Base-by-base conservation (phyloP, 2,797 vertebrate species). In the Macropus fuliginosus region DNA sequence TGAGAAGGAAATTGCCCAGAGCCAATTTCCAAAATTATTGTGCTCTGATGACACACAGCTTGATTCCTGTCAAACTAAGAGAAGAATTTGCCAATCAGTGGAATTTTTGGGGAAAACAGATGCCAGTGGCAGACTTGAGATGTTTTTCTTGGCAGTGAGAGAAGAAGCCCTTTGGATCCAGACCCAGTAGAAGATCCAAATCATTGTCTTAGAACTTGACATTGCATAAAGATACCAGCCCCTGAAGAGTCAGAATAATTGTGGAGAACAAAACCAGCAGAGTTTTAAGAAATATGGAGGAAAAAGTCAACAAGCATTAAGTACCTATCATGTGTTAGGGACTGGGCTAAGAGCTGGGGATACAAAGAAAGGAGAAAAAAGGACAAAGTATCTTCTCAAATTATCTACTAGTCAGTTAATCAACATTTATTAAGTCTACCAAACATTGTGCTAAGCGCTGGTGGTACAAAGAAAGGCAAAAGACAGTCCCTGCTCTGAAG, bases 21-120 rank as follows among this genome's bases (percentile, higher is more conserved):
- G 89, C 46, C 46, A 90, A 29, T 52, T 90, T 90, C 87, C 52
- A 46, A 90, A 90, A 90, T 54, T 90, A 90, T 90, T 90, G 28
- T 90, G 66, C n/a, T 74, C 50, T 54, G 89, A 40, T 74, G 89
- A 90, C 89, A 90, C 89, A 90, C 46, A 90, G 89, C 29, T 90
- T 74, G 66, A 24, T 40, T 74, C 66, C 66, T 74, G 66, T 74
- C 66, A 74, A 74, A 40, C 66, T 40, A 74, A 74, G 66, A 21
- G 34, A 74, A 40, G 16, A 74, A 74, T n/a, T 21, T 74, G 66
- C n/a, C n/a, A 74, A 74, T 40, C 66, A 74, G n/a, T 40, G 18
- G 66, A 40, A 16, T 74, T 21, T 31, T 34, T n/a, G 66, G 66
- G 66, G 40, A 74, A 74, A 74, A 74, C 66, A 81, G 66, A 81